These are phyloP conservation scores for Ypsolopha sequella DNA, from an alignment of 2,888 invertebrate species.

Conservation along the genomic window DNA sequence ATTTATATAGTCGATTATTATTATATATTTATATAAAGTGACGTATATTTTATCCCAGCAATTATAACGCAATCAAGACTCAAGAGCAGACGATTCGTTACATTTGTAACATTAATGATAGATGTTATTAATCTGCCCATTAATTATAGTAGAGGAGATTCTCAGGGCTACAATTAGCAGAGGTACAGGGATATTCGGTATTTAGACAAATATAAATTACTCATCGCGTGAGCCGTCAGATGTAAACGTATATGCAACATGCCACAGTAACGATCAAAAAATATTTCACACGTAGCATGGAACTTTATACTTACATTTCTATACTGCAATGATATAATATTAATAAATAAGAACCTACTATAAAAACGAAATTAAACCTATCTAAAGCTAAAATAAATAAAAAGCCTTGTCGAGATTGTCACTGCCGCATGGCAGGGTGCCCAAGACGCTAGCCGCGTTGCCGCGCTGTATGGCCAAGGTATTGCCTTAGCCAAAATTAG, in stretches of 20 bases:
- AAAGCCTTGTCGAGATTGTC: no score
- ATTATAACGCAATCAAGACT: slow-evolving; percentile 58
- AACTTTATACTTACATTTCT: background rate
- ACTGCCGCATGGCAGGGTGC: no score
- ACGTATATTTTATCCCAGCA: slow-evolving; percentile 24
- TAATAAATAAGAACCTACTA: no score
- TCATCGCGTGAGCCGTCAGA: slow-evolving; percentile 5
- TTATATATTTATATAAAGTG: no score
- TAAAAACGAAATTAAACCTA: no score
- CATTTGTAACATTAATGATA: slow-evolving; percentile 20
- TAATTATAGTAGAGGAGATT: slow-evolving; percentile 27
- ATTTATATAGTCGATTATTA: no score
- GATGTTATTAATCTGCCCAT: slow-evolving; percentile 40
- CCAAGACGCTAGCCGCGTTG: no score
- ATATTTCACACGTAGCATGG: background rate
- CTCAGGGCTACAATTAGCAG: slow-evolving; percentile 5
- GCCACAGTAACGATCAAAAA: background rate
- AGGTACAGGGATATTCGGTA: background rate
- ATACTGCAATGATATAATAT: no score
- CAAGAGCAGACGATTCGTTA: slow-evolving; percentile 19
- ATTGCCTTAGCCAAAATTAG: no score
- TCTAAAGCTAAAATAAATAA: no score
- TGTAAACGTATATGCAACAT: background rate
- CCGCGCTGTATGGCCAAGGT: no score
- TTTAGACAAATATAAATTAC: background rate